Evolutionary conservation across 2,113 vertebrate species (phyloP), one percentile per base, ranked within the genome.

Genomic region (Epinephelus lanceolatus): DNA sequence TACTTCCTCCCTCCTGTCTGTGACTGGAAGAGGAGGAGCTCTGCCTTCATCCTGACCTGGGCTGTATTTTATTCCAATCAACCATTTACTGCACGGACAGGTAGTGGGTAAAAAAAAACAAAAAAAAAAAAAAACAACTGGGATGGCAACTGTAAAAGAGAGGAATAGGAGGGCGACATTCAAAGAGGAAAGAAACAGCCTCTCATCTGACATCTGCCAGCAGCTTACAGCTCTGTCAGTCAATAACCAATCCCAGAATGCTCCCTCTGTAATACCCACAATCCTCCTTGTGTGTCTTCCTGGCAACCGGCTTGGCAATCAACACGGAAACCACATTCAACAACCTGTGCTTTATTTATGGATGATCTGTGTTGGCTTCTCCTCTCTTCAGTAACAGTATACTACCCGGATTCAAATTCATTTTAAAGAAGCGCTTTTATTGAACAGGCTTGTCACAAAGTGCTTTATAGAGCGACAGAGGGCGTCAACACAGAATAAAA

Each of bases 381-480:
- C 71, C 68, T 76, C 80, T 67, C 74, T 52, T 82, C 70, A 67
- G 51, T 25, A 55, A 66, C 56, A 17, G 75, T 71, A 60, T 90
- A 68, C 65, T 72, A 63, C 62, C 73, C 40, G 81, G 84, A 84
- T 67, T 85, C 42, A 6, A 15, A n/a, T 73, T 85, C 42, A 6
- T 67, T 83, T 55, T 40, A 71, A 56, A 69, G 19, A 87, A 19
- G 82, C 80, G 72, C 88, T 86, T 88, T 89, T 83, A 81, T 71
- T 61, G 74, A 88, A 84, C 84, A 71, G 88, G 91, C 89, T 91
- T 1, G 81, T 92, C 93, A 93, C 92, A 86, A 94, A 93, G 93
- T 93, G 93, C 92, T 94, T 91, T 93, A 89, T 47, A 60, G 91
- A 86, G 88, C 19, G 79, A 85, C 80, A 40, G 80, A 65, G 59